phyloP scores from a whole-genome alignment of 2,113 vertebrate species.

The Lamprotornis superbus region DNA sequence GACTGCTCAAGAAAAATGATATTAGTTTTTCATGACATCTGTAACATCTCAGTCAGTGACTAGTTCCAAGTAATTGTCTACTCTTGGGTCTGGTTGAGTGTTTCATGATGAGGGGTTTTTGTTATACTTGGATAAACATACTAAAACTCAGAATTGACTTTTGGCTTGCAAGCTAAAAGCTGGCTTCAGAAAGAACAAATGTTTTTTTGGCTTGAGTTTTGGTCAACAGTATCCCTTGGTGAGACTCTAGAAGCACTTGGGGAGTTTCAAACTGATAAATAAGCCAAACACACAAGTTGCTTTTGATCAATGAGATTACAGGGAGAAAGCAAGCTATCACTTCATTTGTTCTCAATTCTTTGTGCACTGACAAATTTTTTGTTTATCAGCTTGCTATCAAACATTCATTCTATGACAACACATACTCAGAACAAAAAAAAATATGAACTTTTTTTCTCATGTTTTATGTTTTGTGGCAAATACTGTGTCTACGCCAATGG shows the following conservation, averaged over 20 bases:
- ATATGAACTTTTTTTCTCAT: background rate
- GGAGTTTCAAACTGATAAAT: background rate
- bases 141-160: constrained; percentile 10
- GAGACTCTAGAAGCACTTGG: background rate
- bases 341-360: background rate
- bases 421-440: background rate
- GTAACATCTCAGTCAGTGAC: constrained; percentile 31
- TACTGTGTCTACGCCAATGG: background rate
- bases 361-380: background rate
- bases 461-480: background rate
- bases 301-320: constrained; percentile 1
- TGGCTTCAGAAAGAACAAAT: constrained; percentile 5
- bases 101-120: constrained; percentile 36
- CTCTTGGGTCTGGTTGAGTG: constrained; percentile 36
- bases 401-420: background rate
- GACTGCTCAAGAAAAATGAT: background rate
- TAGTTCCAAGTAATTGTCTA: constrained; percentile 53
- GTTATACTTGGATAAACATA: constrained; percentile 43
- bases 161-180: constrained; percentile 17
- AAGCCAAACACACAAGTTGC: background rate
- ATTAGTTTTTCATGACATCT: constrained; percentile 44
- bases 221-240: constrained; percentile 3
- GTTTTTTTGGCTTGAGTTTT: background rate
- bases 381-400: background rate
- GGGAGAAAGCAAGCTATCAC: background rate